phyloP scores from a whole-genome alignment of 2,888 invertebrate genomes.

The Glyphotaelius pellucidus region DNA sequence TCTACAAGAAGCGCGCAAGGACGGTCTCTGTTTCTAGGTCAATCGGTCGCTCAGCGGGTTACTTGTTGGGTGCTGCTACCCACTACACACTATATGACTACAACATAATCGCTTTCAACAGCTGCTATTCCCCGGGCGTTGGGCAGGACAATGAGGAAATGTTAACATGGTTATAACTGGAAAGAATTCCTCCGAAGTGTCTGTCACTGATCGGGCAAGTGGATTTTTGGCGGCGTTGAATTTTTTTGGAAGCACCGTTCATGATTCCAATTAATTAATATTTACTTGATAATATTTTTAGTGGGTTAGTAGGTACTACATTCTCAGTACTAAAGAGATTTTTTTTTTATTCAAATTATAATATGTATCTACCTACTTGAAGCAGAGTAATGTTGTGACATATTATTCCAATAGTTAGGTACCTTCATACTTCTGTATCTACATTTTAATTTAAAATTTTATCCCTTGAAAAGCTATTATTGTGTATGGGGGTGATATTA shows the following conservation, averaged over 20 bases:
- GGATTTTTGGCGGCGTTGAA: not conserved
- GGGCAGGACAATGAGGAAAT: not conserved
- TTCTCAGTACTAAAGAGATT: no score
- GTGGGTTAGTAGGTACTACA: no score
- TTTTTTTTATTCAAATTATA: no score
- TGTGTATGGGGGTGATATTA: no score
- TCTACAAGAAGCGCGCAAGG: not conserved
- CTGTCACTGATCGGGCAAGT: not conserved
- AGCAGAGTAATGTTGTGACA: no score
- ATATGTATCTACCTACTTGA: no score
- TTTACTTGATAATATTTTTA: no score
- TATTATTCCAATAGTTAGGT: no score
- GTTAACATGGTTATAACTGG: not conserved
- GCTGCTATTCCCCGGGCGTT: not conserved
- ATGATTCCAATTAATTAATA: no score
- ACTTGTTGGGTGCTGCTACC: not conserved
- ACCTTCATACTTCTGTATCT: no score
- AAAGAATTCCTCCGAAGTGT: not conserved
- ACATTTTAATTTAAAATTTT: no score
- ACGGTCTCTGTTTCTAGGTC: constrained; percentile 1
- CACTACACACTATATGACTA: not conserved
- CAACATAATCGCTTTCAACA: not conserved
- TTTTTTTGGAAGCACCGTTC: not conserved
- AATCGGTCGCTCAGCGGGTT: constrained; percentile 3
- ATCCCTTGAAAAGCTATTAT: no score